Conservation (phyloP, 2,888 invertebrate genomes). For the Scaptomyza reducta region DNA sequence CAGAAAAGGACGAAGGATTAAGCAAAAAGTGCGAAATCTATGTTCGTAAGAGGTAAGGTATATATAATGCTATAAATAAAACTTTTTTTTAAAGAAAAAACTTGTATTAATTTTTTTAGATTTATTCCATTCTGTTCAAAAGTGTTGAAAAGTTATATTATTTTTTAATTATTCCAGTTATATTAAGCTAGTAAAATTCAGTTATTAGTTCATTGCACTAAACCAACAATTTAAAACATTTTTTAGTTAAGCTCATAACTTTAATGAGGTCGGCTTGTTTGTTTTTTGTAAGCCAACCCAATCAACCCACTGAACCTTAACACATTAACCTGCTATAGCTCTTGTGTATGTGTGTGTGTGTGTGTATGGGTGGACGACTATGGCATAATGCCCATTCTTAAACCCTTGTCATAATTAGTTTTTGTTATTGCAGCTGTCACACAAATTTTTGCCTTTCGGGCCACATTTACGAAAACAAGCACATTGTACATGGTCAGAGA, state of each 20-base stretch:
- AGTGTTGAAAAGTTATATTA: too few relatives aligned
- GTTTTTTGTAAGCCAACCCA: not conserved
- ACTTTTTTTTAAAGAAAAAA: too few relatives aligned
- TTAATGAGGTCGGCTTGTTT: conserved; percentile 40
- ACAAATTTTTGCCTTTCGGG: conserved; percentile 67
- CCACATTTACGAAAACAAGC: conserved; percentile 53
- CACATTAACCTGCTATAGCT: conserved; percentile 39
- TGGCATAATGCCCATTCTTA: not conserved
- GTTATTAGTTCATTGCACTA: too few relatives aligned
- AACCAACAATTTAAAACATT: not conserved
- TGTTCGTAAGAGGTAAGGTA: too few relatives aligned
- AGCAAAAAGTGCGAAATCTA: too few relatives aligned
- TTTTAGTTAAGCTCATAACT: not conserved
- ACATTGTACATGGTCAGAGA: conserved; percentile 44
- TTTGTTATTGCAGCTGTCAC: conserved; percentile 60
- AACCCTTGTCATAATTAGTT: conserved; percentile 63
- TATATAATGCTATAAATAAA: too few relatives aligned
- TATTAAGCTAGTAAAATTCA: too few relatives aligned
- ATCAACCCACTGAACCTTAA: conserved; percentile 17
- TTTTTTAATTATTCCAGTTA: too few relatives aligned
- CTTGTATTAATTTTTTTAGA: too few relatives aligned
- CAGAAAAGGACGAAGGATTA: not conserved
- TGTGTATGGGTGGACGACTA: too few relatives aligned
- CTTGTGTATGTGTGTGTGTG: not conserved
- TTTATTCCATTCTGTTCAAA: too few relatives aligned